phyloP scores from a whole-genome alignment of 2,113 vertebrate species.

The Sander vitreus region DNA sequence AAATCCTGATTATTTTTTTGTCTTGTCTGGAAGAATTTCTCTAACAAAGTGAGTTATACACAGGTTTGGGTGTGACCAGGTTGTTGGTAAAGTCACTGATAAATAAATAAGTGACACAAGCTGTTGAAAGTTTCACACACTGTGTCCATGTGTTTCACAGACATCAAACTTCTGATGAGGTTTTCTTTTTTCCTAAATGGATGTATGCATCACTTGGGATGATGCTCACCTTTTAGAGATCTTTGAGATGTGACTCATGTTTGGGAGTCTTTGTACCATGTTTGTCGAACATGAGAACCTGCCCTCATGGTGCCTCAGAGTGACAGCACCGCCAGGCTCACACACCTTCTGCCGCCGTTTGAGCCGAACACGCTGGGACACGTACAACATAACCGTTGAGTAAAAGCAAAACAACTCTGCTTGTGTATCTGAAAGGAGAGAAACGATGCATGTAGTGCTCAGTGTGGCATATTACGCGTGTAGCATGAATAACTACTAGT shows the following conservation, averaged over 20 bases:
- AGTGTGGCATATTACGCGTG: constrained; percentile 1
- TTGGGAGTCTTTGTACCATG: constrained; percentile 4
- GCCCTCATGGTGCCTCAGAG: constrained; percentile 54
- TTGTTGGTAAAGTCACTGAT: neutral
- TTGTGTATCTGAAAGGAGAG: constrained; percentile 34
- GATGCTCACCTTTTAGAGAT: constrained; percentile 9
- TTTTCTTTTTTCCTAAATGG: neutral
- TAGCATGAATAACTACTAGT: neutral
- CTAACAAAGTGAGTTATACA: neutral
- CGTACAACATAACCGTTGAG: constrained; percentile 34
- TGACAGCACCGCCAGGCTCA: constrained; percentile 60
- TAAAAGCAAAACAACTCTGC: constrained; percentile 39
- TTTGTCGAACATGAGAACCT: constrained; percentile 32
- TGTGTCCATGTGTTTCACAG: neutral
- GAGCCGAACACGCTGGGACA: constrained; percentile 58
- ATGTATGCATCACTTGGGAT: neutral
- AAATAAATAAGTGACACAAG: constrained; percentile 1
- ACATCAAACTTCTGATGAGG: neutral
- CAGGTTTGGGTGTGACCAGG: neutral
- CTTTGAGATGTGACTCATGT: constrained; percentile 40
- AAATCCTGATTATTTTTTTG: neutral
- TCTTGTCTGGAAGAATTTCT: neutral
- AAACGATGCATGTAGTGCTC: constrained; percentile 33
- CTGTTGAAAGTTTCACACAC: neutral
- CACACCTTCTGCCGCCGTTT: constrained; percentile 38